phyloP scores from a whole-genome alignment of 2,113 vertebrate species.

The Bujurquina vittata region DNA sequence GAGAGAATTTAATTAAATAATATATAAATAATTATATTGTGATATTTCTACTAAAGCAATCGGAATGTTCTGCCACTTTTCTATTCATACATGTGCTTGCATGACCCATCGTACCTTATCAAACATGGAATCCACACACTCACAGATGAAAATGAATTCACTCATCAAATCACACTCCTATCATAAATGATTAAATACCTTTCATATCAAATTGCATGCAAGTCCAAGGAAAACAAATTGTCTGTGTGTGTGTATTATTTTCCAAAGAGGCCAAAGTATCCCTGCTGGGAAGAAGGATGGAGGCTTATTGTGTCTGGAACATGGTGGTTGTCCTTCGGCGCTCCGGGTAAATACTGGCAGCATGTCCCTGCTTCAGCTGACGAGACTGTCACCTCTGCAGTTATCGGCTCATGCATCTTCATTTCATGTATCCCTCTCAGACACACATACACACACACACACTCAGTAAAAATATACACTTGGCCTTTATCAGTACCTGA shows the following conservation, averaged over 20 bases:
- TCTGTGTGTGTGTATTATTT: background rate
- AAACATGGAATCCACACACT: background rate
- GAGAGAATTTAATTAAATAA: no score
- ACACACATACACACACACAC: constrained; percentile 4
- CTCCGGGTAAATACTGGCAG: constrained; percentile 59
- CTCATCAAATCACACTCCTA: constrained; percentile 15
- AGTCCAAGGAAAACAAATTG: constrained; percentile 57
- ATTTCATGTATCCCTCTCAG: background rate
- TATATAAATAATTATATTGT: no score
- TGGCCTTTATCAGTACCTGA: background rate
- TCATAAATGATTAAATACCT: constrained; percentile 45
- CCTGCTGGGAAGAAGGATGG: constrained; percentile 15
- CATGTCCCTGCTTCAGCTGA: constrained; percentile 41
- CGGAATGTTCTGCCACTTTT: background rate
- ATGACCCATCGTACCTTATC: background rate
- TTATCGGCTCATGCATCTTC: constrained; percentile 37
- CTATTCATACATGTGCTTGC: no score
- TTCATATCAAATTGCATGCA: constrained; percentile 62
- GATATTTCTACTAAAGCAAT: background rate
- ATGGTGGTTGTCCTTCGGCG: constrained; percentile 40
- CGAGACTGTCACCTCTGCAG: constrained; percentile 47
- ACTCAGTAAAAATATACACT: background rate
- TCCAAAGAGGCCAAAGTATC: background rate
- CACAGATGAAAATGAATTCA: background rate
- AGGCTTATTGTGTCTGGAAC: constrained; percentile 64